Conservation (phyloP, 2,797 vertebrate species). For the Labeo calbasu region DNA sequence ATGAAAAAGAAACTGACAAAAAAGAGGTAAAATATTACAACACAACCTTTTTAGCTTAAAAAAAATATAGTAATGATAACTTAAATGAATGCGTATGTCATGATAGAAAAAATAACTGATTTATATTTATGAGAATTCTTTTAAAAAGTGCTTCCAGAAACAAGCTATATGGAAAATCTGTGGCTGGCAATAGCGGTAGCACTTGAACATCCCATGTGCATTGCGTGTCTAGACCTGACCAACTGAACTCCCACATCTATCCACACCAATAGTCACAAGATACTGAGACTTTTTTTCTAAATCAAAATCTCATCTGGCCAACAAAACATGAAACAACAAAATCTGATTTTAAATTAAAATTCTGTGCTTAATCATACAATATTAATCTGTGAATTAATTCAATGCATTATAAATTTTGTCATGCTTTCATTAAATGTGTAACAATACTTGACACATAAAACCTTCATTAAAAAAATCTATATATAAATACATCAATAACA, state of each 20-base stretch:
- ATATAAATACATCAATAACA: neutral
- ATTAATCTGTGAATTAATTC: neutral
- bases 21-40: neutral
- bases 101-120: neutral
- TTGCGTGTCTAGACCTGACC: conserved; percentile 78
- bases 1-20: neutral
- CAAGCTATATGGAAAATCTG: conserved; percentile 1
- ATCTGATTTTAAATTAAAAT: neutral
- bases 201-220: conserved; percentile 66
- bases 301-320: neutral
- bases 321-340: neutral
- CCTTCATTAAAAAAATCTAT: neutral
- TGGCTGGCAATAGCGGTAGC: neutral
- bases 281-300: conserved; percentile 50
- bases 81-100: neutral
- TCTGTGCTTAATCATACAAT: neutral
- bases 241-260: conserved; percentile 66
- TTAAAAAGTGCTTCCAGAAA: neutral
- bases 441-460: neutral
- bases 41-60: neutral
- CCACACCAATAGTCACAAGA: conserved; percentile 65
- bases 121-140: too few relatives aligned
- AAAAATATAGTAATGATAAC: neutral
- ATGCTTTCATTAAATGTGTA: neutral
- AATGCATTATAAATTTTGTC: neutral